A percentile compares a stretch with the other conserved stretches of the same genome.
These are phyloP conservation scores for Cryptocephalus moraei DNA, from an alignment of 2,888 invertebrate species.

Conservation along the genomic window DNA sequence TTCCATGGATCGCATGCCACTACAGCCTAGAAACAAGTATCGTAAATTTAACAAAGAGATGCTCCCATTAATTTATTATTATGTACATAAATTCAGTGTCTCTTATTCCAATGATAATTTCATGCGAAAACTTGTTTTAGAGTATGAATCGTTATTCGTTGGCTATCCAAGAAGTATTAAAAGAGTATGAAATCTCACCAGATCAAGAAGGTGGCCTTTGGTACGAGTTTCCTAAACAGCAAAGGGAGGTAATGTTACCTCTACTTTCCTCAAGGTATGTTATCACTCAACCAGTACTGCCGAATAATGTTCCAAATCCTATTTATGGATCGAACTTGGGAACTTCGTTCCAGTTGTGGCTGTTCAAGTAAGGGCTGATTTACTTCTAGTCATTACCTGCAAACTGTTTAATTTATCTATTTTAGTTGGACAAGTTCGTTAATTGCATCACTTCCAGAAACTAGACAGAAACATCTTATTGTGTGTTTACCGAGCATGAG, in stretches of 20 bases:
- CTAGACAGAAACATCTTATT: constrained; percentile 50
- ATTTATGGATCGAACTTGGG: constrained; percentile 58
- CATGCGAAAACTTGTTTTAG: constrained; percentile 24
- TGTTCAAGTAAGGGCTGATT: constrained; percentile 46
- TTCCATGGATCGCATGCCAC: no score
- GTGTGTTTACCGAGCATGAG: constrained; percentile 68
- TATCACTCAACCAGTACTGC: constrained; percentile 27
- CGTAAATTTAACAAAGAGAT: no score
- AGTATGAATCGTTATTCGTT: constrained; percentile 71
- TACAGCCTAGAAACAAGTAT: no score
- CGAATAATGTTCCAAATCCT: constrained; percentile 32
- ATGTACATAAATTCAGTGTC: not conserved
- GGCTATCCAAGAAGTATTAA: constrained; percentile 71
- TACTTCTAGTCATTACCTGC: not conserved
- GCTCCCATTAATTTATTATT: no score
- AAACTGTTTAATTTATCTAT: constrained; percentile 5
- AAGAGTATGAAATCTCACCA: constrained; percentile 60
- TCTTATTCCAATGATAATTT: not conserved
- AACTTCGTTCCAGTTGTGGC: constrained; percentile 63
- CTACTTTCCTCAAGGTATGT: constrained; percentile 59
- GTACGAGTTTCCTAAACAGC: constrained; percentile 58
- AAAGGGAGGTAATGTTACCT: constrained; percentile 68
- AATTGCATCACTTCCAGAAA: constrained; percentile 50
- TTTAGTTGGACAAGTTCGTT: constrained; percentile 62
- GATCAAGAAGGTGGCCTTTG: constrained; percentile 48